A percentile compares a stretch with the other conserved stretches of the same genome.
These are phyloP conservation scores for Corythucha ciliata DNA, from an alignment of 2,888 invertebrate species.

Conservation along the genomic window DNA sequence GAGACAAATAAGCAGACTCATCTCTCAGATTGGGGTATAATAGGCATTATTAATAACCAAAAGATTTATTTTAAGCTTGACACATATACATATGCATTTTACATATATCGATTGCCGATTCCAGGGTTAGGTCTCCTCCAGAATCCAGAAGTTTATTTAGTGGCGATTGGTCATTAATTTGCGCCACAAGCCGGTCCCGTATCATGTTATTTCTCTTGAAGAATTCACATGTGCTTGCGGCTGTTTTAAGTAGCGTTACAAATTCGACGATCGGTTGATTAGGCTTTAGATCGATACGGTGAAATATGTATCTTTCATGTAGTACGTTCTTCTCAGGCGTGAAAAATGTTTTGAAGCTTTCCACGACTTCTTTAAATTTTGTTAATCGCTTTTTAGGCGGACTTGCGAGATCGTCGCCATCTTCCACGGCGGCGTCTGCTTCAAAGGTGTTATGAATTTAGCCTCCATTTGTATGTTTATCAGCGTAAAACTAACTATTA, in stretches of 20 bases:
- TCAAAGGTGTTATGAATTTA: not conserved
- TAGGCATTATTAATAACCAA: no score
- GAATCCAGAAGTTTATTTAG: conserved; percentile 2
- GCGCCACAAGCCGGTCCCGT: conserved; percentile 1
- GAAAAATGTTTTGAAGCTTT: conserved; percentile 1
- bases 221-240: conserved; percentile 3
- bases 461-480: no score
- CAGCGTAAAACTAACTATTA: no score
- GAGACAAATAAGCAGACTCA: no score
- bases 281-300: not conserved
- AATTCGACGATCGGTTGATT: not conserved
- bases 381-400: not conserved
- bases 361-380: conserved; percentile 1
- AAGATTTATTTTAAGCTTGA: no score
- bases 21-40: no score
- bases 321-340: conserved; percentile 6
- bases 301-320: conserved; percentile 12
- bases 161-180: not conserved
- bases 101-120: not conserved
- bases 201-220: conserved; percentile 9
- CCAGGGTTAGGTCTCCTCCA: conserved; percentile 3
- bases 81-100: no score
- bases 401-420: no score
- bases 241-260: conserved; percentile 1
- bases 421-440: not conserved